Conservation (phyloP, 1,140 invertebrate genomes). For the Notospermus geniculatus region DNA sequence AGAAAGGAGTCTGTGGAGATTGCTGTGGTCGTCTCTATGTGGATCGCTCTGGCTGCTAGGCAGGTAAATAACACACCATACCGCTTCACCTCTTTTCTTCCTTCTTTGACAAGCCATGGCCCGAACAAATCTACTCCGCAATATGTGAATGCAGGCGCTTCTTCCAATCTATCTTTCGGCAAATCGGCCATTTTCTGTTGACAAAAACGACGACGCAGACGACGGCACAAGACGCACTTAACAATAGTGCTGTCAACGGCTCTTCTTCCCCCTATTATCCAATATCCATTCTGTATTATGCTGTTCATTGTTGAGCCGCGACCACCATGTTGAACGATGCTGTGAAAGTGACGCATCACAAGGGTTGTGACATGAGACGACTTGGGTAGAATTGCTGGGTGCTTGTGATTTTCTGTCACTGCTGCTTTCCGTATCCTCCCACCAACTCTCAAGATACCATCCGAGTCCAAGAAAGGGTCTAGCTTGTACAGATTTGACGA, state of each 20-base stretch:
- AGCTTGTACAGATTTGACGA: no score
- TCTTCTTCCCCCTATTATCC: constrained; percentile 13
- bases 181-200: constrained; percentile 30
- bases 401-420: not conserved
- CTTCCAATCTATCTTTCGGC: constrained; percentile 19
- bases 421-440: not conserved
- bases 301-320: constrained; percentile 15
- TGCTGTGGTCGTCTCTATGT: not conserved
- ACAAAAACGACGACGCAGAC: constrained; percentile 9
- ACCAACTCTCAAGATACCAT: constrained; percentile 17
- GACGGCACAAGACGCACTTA: constrained; percentile 21
- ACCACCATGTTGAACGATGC: constrained; percentile 12
- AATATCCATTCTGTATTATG: constrained; percentile 17
- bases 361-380: constrained; percentile 14
- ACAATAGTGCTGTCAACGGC: constrained; percentile 11
- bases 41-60: not conserved
- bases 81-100: constrained; percentile 12
- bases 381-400: constrained; percentile 21
- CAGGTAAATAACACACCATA: constrained; percentile 23
- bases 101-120: constrained; percentile 21
- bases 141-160: constrained; percentile 23
- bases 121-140: constrained; percentile 28
- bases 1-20: constrained; percentile 12
- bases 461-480: constrained; percentile 17
- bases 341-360: constrained; percentile 15